Base-by-base conservation (phyloP, 2,888 invertebrate genomes). In the Protodeltote pygarga region DNA sequence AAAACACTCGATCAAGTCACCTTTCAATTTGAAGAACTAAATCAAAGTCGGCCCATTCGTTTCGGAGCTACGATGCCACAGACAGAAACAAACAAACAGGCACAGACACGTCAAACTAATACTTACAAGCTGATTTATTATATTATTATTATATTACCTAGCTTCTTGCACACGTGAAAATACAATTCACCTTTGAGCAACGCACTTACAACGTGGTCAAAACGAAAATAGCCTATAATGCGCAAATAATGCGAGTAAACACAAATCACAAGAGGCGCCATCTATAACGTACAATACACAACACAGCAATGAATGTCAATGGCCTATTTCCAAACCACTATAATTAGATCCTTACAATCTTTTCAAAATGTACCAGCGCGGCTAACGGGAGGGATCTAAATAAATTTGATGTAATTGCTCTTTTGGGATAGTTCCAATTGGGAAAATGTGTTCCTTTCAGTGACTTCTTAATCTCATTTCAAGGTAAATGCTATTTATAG, bases 241-340 rank as follows among this genome's bases (percentile, higher is more conserved):
- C 65, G 60, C 65, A 68, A 37, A 33, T 21, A 21, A 0, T 69
- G 61, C 72, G 65, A 45, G 65, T 68, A 73, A 73, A 72, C 68
- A 70, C 6, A 60, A 52, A 53, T 15, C 0, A 3, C 53, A 38
- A 45, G 64, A 68, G 68, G 71, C 65, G 62, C 62, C 70, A 66
- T 66, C 73, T 73, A 11, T 64, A 51, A 39, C 48, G 10, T 14
- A 19, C 17, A 1, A 14, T 31, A 38, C 14, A 37, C 27, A 63
- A 54, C 41, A 21, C 1, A 5, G 3, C 24, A 40, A 25, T 34
- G 5, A 35, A 41, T 64, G 65, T 69, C 64, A 65, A 69, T 65
- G 73, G 50, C 69, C 69, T 62, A 31, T 21, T 32, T 50, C 0
- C 0, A 6, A 41, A 46, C 62, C 67, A 62, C 34, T n/a, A 0